Evolutionary conservation across 2,113 vertebrate genomes (phyloP).

Genomic region (Pardalotus punctatus): DNA sequence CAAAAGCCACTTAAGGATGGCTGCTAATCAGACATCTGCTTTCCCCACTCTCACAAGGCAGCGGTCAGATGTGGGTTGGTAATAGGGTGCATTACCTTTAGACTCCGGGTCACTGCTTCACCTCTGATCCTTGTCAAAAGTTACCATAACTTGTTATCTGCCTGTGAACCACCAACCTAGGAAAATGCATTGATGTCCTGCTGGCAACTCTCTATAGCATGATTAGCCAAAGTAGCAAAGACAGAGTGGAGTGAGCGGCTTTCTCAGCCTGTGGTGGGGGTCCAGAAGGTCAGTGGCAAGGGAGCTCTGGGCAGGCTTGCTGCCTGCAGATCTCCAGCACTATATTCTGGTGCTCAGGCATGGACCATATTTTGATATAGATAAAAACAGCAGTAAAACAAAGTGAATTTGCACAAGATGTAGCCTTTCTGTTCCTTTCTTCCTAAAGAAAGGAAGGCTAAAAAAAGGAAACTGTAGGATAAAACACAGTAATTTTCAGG

Average conservation of each 20-base stretch:
- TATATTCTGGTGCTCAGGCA: not conserved
- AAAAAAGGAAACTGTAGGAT: not conserved
- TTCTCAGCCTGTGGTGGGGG: not conserved
- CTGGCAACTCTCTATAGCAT: not conserved
- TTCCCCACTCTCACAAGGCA: not conserved
- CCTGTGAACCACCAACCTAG: not conserved
- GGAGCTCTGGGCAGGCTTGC: not conserved
- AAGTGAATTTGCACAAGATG: not conserved
- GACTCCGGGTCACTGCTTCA: not conserved
- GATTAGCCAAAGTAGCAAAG: not conserved
- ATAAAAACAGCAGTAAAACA: not conserved
- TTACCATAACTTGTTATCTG: not conserved
- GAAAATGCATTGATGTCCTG: not conserved
- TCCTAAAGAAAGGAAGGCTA: not conserved
- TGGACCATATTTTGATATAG: not conserved
- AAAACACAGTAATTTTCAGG: not conserved
- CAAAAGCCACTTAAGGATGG: conserved; percentile 44
- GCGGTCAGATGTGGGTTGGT: not conserved
- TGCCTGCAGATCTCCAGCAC: not conserved
- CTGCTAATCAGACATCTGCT: conserved; percentile 39
- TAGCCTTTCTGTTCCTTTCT: not conserved
- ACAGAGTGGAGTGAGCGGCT: not conserved
- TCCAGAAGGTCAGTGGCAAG: not conserved
- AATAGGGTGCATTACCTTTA: not conserved
- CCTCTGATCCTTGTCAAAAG: not conserved